Percentiles rank a stretch among this genome's conserved stretches.
Evolutionary conservation across 2,888 invertebrate species (phyloP).

Genomic region (Lissocephala sabroskyi): DNA sequence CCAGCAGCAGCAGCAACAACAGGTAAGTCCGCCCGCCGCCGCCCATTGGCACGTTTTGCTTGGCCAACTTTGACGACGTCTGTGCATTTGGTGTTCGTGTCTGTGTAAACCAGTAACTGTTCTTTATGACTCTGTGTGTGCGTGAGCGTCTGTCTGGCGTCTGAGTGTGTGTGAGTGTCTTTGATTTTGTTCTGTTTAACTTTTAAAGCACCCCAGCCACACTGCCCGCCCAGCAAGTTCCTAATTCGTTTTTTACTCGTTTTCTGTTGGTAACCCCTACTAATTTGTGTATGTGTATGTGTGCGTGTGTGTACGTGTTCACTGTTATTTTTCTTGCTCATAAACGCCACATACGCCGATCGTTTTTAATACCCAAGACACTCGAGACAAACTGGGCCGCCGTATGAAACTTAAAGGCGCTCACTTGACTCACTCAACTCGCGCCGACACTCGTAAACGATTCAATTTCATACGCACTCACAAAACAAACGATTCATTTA

Average conservation of each 20-base stretch:
- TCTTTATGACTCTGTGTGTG: conserved; percentile 20
- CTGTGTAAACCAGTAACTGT: too few species aligned
- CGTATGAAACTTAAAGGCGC: too few species aligned
- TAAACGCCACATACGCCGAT: conserved; percentile 27
- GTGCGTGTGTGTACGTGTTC: conserved; percentile 13
- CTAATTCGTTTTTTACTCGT: conserved; percentile 4
- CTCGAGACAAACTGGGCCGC: too few species aligned
- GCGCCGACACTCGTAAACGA: background rate
- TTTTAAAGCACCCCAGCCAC: conserved; percentile 10
- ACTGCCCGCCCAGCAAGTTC: too few species aligned
- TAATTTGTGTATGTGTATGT: conserved; percentile 1
- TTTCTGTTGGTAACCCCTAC: too few species aligned
- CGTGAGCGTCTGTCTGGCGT: too few species aligned
- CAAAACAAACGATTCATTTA: background rate
- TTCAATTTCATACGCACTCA: background rate
- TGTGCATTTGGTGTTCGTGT: conserved; percentile 20
- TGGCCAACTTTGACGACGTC: conserved; percentile 24
- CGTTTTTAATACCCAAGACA: conserved; percentile 29
- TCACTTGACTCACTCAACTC: background rate
- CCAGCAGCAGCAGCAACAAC: conserved; percentile 43
- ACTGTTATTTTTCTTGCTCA: too few species aligned
- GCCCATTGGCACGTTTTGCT: conserved; percentile 30
- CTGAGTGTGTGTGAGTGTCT: conserved; percentile 14
- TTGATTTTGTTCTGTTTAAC: conserved; percentile 2
- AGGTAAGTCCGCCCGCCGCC: conserved; percentile 47